A percentile compares a stretch with the other conserved stretches of the same genome.
Conservation (phyloP, 2,888 invertebrate genomes). For the Cyaniris semiargus region DNA sequence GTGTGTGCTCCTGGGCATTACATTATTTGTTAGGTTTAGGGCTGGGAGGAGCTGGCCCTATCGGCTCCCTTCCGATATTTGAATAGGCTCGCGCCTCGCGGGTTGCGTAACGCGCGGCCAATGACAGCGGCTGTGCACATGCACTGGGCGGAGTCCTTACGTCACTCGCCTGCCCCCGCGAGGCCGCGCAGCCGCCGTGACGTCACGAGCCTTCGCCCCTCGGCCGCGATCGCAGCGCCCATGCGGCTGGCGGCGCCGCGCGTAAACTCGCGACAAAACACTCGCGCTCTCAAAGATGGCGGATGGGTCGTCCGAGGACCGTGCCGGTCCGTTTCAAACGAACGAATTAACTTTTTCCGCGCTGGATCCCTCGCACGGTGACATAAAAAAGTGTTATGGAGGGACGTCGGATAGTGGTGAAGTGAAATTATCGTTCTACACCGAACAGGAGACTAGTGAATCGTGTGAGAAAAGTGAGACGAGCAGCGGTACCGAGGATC, state of each 20-base stretch:
- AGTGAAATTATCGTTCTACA: slow-evolving; percentile 75
- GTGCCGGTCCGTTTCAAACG: slow-evolving; percentile 80
- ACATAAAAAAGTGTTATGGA: slow-evolving; percentile 80
- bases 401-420: slow-evolving; percentile 63
- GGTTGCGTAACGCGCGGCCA: slow-evolving; percentile 78
- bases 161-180: slow-evolving; percentile 73
- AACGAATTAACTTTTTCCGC: slow-evolving; percentile 79
- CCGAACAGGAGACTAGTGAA: slow-evolving; percentile 74
- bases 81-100: slow-evolving; percentile 68
- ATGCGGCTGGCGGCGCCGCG: slow-evolving; percentile 58
- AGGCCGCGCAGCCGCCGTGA: slow-evolving; percentile 76
- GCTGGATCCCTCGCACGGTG: slow-evolving; percentile 72
- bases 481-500: slow-evolving; percentile 71
- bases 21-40: slow-evolving; percentile 71
- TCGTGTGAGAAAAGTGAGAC: slow-evolving; percentile 79
- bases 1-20: slow-evolving; percentile 61
- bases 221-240: slow-evolving; percentile 65
- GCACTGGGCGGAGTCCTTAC: slow-evolving; percentile 79
- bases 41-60: slow-evolving; percentile 69
- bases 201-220: slow-evolving; percentile 65
- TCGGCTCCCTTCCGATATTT: slow-evolving; percentile 72
- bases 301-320: slow-evolving; percentile 86
- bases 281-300: slow-evolving; percentile 90
- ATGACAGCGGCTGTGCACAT: slow-evolving; percentile 76
- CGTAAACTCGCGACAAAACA: slow-evolving; percentile 74